A percentile compares a stretch with the other conserved stretches of the same genome.
Conservation (phyloP, 1,140 invertebrate species). For the Centruroides sculpturatus region DNA sequence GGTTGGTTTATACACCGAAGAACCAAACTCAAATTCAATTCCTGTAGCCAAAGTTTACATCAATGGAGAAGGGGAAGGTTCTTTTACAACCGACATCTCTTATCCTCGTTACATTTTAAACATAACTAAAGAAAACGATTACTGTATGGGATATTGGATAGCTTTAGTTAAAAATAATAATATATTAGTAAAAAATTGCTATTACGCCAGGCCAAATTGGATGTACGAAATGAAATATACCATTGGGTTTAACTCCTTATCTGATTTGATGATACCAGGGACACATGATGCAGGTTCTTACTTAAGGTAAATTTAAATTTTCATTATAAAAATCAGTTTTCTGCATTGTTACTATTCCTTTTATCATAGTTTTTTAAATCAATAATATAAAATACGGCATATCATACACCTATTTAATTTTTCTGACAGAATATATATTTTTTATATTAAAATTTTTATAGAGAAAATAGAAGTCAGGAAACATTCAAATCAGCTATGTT, state of each 20-base stretch:
- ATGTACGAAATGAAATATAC: constrained; percentile 38
- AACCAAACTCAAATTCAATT: constrained; percentile 16
- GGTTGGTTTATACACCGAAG: constrained; percentile 24
- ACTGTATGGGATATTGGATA: constrained; percentile 34
- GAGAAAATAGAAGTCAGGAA: constrained; percentile 1
- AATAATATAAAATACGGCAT: too few species aligned
- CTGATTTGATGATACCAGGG: constrained; percentile 43
- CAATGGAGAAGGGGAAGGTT: constrained; percentile 4
- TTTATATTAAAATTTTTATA: not conserved
- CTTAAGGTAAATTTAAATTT: constrained; percentile 21
- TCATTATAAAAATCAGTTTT: too few species aligned
- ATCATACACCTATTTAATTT: too few species aligned
- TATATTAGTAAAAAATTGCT: constrained; percentile 38
- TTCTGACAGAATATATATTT: too few species aligned
- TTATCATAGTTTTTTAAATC: too few species aligned
- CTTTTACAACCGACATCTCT: constrained; percentile 6
- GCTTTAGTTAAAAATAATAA: constrained; percentile 35
- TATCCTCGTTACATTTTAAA: constrained; percentile 15
- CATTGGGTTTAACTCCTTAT: constrained; percentile 30
- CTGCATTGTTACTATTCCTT: too few species aligned
- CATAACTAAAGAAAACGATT: constrained; percentile 13
- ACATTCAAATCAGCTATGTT: constrained; percentile 1
- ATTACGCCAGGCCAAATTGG: constrained; percentile 48
- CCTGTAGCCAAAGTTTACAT: too few species aligned
- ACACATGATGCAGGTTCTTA: constrained; percentile 47